Percentiles rank a stretch among this genome's conserved stretches.
These are phyloP conservation scores for Euschistus heros DNA, from an alignment of 1,140 invertebrate genomes.

Conservation along the genomic window DNA sequence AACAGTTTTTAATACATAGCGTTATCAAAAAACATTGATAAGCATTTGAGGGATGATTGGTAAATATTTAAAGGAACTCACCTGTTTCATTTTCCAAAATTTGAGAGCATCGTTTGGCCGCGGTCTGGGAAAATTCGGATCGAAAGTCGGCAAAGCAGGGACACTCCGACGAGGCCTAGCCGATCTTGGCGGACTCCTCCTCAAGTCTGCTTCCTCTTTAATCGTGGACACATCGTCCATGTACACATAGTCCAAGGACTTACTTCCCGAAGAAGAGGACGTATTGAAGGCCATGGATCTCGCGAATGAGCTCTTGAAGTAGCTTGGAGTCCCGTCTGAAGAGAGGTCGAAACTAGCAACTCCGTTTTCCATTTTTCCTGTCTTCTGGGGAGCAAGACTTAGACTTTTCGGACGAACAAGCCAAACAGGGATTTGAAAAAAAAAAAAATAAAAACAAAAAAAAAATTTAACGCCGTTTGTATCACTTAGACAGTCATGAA, in stretches of 20 bases:
- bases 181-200: neutral
- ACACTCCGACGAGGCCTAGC: conserved; percentile 18
- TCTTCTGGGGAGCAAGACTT: too few species aligned
- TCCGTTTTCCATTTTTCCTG: conserved; percentile 20
- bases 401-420: too few species aligned
- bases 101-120: conserved; percentile 24
- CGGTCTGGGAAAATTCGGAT: conserved; percentile 21
- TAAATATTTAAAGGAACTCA: neutral
- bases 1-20: too few species aligned
- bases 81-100: conserved; percentile 29
- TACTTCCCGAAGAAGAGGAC: conserved; percentile 32
- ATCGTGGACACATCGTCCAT: conserved; percentile 30
- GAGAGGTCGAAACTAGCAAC: conserved; percentile 36
- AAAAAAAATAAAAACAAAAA: too few species aligned
- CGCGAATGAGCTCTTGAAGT: conserved; percentile 41
- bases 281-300: conserved; percentile 35
- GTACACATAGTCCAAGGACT: conserved; percentile 36
- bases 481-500: too few species aligned
- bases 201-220: conserved; percentile 28
- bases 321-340: conserved; percentile 35
- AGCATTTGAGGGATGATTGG: too few species aligned
- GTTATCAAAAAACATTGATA: too few species aligned
- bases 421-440: too few species aligned
- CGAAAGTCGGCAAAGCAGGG: conserved; percentile 21
- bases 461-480: too few species aligned